Evolutionary conservation across 2,888 invertebrate species (phyloP).

Genomic region (Agrochola circellaris): DNA sequence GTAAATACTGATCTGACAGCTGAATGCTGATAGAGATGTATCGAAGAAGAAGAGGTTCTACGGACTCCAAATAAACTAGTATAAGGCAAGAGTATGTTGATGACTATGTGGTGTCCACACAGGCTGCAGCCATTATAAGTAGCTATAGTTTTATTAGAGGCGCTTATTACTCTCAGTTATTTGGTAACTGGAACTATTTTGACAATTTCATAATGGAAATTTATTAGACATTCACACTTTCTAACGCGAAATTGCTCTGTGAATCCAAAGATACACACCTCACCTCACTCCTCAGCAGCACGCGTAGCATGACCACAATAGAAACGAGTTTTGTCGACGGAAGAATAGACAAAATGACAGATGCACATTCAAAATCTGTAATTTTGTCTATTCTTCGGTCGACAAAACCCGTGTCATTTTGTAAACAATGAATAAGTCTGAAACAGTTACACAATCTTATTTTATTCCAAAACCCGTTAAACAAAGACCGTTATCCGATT

Average conservation of each 20-base stretch:
- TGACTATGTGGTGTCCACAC: no score
- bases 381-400: no score
- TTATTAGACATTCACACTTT: neutral
- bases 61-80: neutral
- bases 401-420: neutral
- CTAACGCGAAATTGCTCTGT: neutral
- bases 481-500: conserved; percentile 37
- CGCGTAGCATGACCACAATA: no score
- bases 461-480: conserved; percentile 33
- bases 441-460: conserved; percentile 34
- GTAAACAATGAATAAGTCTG: neutral
- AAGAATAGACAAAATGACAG: no score
- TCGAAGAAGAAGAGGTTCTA: neutral
- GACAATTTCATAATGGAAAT: neutral
- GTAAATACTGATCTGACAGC: neutral
- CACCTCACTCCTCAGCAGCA: neutral
- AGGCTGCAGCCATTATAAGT: neutral
- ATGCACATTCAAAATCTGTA: no score
- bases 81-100: neutral
- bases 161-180: neutral
- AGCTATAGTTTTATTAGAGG: neutral
- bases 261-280: neutral
- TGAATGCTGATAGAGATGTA: neutral
- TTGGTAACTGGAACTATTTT: neutral
- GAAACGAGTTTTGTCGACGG: no score